Base-by-base conservation (phyloP, 1,140 invertebrate genomes). In the Matsumurasca onukii region DNA sequence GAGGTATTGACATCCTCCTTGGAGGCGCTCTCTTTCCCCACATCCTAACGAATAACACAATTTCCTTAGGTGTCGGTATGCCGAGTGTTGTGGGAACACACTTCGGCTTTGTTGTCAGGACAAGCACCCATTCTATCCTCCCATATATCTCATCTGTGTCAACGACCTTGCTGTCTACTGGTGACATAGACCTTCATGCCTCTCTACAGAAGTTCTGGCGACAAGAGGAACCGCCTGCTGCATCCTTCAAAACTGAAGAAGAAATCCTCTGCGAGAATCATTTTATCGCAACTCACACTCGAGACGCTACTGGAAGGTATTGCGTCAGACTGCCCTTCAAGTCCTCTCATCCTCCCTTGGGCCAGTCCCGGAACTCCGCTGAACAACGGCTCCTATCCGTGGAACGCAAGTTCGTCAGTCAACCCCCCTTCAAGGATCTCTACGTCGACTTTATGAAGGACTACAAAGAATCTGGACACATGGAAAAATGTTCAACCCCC, bases 1-100 rank as follows among this genome's bases (percentile, higher is more conserved):
- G 49, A 20, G 17, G 17, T 3, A 51, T 51, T 20, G 49, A 51
- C n/a, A 22, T 51, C 49, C 49, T 3, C 3, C 3, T 51, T 20
- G 49, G 49, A 51, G n/a, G 49, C 24, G 49, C 5, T 9, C 3
- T 51, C 3, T 51, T 51, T 20, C 49, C 49, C 3, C 49, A n/a
- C n/a, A n/a, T n/a, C n/a, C n/a, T n/a, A 51, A 51, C 24, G 49
- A 51, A 51, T 51, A 22, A 20, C 49, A 51, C 49, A n/a, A n/a
- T n/a, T n/a, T 51, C n/a, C 3, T 20, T 20, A 12, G 49, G 49
- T 22, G 5, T 3, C n/a, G 17, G 24, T 3, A 51, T 51, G 49
- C 49, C n/a, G 3, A 20, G 24, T 51, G 49, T 22, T 51, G 17
- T 51, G 5, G 49, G 49, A 20, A 51, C 49, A 17, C n/a, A 20